Conservation (phyloP, 2,113 vertebrate genomes). For the Cryptotis parvus region DNA sequence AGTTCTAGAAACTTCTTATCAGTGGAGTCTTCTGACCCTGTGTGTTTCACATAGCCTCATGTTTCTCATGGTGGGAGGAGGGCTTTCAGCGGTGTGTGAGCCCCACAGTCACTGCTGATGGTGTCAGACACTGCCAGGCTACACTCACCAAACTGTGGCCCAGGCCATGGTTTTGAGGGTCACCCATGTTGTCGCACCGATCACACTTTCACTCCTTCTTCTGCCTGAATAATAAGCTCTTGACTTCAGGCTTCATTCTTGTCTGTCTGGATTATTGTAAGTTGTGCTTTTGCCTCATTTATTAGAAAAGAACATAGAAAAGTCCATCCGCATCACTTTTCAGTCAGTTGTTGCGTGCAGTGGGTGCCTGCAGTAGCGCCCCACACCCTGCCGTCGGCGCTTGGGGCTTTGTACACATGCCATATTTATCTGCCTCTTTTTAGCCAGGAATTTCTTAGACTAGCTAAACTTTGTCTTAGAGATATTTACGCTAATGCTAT, state of each 20-base stretch:
- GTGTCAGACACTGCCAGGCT: no score
- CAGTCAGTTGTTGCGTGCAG: no score
- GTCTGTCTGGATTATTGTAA: not conserved
- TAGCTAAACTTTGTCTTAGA: constrained; percentile 89
- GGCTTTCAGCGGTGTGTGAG: not conserved
- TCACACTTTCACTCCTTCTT: not conserved
- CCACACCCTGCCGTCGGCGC: not conserved
- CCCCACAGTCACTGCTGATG: no score
- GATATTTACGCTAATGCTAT: constrained; percentile 88
- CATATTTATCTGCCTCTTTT: constrained; percentile 92
- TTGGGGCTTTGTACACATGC: constrained; percentile 90
- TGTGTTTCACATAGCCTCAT: not conserved
- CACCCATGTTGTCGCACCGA: no score
- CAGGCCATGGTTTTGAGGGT: no score
- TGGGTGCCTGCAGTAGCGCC: no score
- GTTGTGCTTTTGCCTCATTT: not conserved
- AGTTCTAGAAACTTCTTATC: not conserved
- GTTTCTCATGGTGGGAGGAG: not conserved
- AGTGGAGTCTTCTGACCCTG: not conserved
- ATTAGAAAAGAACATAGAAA: constrained; percentile 29
- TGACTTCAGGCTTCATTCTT: not conserved
- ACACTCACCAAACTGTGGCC: no score
- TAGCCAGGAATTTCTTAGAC: constrained; percentile 95
- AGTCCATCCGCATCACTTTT: not conserved
- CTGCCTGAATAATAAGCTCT: not conserved